phyloP scores from a whole-genome alignment of 2,888 invertebrate species.

The Xestoiulus laeticollis region DNA sequence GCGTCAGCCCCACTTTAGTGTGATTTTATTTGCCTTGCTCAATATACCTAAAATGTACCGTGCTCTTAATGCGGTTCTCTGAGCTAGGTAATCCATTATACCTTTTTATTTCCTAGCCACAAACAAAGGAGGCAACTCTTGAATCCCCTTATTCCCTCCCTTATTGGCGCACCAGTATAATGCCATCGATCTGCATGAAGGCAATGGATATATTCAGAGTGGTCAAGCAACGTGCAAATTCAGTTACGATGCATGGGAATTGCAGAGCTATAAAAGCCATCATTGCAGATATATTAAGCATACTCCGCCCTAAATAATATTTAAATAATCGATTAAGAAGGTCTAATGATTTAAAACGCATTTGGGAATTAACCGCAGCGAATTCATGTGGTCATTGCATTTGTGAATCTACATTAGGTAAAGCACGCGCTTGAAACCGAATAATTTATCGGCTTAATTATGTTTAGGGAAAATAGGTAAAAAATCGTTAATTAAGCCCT shows the following conservation, averaged over 20 bases:
- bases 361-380: slow-evolving; percentile 13
- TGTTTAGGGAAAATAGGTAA: slow-evolving; percentile 30
- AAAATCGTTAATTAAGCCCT: slow-evolving; percentile 17
- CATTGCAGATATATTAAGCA: background rate
- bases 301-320: slow-evolving; percentile 22
- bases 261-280: background rate
- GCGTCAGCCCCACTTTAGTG: background rate
- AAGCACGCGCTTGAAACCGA: background rate
- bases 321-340: slow-evolving; percentile 35
- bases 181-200: slow-evolving; percentile 10
- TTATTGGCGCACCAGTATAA: background rate
- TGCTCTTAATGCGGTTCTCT: background rate
- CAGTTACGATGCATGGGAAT: slow-evolving; percentile 5
- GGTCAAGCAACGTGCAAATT: slow-evolving; percentile 21
- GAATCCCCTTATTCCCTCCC: background rate
- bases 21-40: slow-evolving; percentile 34
- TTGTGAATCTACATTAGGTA: background rate
- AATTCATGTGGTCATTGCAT: slow-evolving; percentile 34
- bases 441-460: slow-evolving; percentile 25
- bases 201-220: background rate
- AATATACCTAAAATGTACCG: slow-evolving; percentile 7
- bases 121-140: background rate
- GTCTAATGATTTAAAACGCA: slow-evolving; percentile 30
- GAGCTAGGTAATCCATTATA: slow-evolving; percentile 35
- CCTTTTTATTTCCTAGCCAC: slow-evolving; percentile 15